These are phyloP conservation scores for Aurelia sp. DNA, from an alignment of 30 jellyfish, hydroid and myxozoan genomes.

Conservation along the genomic window DNA sequence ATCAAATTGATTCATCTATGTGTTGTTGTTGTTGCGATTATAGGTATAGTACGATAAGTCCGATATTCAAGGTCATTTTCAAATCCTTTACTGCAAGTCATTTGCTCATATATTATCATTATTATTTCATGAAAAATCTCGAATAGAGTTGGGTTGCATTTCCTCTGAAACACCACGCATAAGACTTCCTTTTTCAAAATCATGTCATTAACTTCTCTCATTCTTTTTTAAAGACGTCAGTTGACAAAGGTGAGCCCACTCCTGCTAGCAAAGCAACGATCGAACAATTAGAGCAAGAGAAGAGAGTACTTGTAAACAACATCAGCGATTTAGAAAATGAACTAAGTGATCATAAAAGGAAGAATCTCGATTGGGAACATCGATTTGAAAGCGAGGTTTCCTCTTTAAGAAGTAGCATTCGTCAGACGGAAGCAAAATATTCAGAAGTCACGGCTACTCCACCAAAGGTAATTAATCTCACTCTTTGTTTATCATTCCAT, in stretches of 20 bases:
- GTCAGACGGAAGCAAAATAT: conserved; percentile 76
- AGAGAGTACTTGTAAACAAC: conserved; percentile 27
- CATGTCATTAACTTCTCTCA: too few relatives aligned
- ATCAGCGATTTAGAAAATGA: conserved; percentile 50
- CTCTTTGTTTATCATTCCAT: too few relatives aligned
- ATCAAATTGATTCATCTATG: too few relatives aligned
- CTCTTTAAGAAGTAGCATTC: conserved; percentile 50
- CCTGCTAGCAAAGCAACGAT: conserved; percentile 19
- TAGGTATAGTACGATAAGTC: too few relatives aligned
- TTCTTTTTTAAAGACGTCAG: conserved; percentile 2
- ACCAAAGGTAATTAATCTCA: conserved; percentile 78
- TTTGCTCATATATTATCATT: too few relatives aligned
- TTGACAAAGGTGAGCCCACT: conserved; percentile 24
- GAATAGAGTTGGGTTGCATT: too few relatives aligned
- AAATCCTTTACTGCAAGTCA: too few relatives aligned
- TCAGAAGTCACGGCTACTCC: conserved; percentile 74
- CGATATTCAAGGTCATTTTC: too few relatives aligned
- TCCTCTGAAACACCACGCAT: too few relatives aligned
- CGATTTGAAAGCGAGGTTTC: conserved; percentile 66
- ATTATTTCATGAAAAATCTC: too few relatives aligned
- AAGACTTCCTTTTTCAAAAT: too few relatives aligned
- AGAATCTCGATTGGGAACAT: conserved; percentile 66
- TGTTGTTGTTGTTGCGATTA: too few relatives aligned
- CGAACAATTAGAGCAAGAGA: conserved; percentile 49
- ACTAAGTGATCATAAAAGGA: conserved; percentile 52